These are phyloP conservation scores for Dascillus cervinus DNA, from an alignment of 2,888 invertebrate species.

Conservation along the genomic window DNA sequence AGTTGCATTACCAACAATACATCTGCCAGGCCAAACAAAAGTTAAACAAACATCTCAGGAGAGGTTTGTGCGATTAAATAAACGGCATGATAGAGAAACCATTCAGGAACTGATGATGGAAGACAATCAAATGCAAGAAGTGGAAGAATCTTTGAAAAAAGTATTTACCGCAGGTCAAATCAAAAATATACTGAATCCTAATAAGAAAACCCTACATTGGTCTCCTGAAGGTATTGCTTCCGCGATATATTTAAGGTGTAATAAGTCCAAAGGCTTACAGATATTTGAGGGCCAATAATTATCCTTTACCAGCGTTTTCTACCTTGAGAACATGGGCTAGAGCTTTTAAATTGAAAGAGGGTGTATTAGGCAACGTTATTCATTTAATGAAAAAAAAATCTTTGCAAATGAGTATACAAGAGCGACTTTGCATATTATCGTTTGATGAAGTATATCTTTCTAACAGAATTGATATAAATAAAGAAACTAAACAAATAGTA, in stretches of 20 bases:
- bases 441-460: constrained; percentile 24
- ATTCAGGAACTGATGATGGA: too few relatives aligned
- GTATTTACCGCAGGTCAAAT: constrained; percentile 4
- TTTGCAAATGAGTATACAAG: constrained; percentile 4
- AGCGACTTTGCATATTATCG: constrained; percentile 15
- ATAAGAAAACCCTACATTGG: constrained; percentile 1
- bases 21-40: too few relatives aligned
- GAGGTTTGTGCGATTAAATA: too few relatives aligned
- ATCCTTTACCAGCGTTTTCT: constrained; percentile 14
- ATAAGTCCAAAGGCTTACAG: constrained; percentile 6
- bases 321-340: constrained; percentile 14
- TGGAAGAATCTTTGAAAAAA: neutral
- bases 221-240: constrained; percentile 6
- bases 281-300: constrained; percentile 3
- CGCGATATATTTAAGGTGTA: constrained; percentile 8
- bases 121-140: neutral
- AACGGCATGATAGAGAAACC: too few relatives aligned
- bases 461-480: constrained; percentile 16
- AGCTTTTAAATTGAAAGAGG: constrained; percentile 12
- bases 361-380: constrained; percentile 16
- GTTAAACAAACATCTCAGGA: too few relatives aligned
- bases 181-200: neutral
- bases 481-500: constrained; percentile 15
- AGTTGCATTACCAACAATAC: too few relatives aligned
- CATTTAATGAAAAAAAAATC: constrained; percentile 14